A percentile compares a stretch with the other conserved stretches of the same genome.
Conservation (phyloP, 2,113 vertebrate species). For the Sander vitreus region DNA sequence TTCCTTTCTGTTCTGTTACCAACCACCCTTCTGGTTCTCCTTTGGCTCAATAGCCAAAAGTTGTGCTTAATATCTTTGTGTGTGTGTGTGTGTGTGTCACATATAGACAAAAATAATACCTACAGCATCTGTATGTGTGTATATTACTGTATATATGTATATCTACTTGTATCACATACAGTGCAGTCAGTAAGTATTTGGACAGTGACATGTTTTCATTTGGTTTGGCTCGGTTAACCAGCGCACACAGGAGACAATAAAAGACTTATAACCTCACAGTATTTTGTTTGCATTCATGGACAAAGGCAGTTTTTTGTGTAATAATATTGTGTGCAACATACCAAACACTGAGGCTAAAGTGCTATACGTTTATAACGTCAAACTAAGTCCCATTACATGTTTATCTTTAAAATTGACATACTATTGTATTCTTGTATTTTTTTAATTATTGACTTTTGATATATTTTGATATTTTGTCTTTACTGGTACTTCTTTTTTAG, state of each 20-base stretch:
- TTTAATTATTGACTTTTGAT: neutral
- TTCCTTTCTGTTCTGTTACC: neutral
- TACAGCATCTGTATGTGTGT: neutral
- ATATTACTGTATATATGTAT: conserved; percentile 19
- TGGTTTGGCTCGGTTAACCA: conserved; percentile 8
- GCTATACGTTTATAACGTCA: neutral
- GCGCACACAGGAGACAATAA: neutral
- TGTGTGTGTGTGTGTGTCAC: conserved; percentile 4
- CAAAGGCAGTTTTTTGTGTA: neutral
- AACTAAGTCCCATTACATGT: neutral
- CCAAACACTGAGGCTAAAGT: neutral
- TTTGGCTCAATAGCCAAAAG: neutral
- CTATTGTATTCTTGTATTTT: neutral
- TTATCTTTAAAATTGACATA: neutral
- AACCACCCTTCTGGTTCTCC: neutral
- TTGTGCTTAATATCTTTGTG: neutral
- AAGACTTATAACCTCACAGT: neutral
- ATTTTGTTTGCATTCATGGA: neutral
- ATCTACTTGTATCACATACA: conserved; percentile 14
- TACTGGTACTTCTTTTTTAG: neutral
- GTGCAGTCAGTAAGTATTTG: conserved; percentile 36
- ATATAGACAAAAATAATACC: neutral
- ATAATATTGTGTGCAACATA: neutral
- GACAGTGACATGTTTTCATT: conserved; percentile 11
- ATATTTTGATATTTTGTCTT: neutral